Evolutionary conservation across 2,113 vertebrate species (phyloP).

Genomic region (Pungitius pungitius): DNA sequence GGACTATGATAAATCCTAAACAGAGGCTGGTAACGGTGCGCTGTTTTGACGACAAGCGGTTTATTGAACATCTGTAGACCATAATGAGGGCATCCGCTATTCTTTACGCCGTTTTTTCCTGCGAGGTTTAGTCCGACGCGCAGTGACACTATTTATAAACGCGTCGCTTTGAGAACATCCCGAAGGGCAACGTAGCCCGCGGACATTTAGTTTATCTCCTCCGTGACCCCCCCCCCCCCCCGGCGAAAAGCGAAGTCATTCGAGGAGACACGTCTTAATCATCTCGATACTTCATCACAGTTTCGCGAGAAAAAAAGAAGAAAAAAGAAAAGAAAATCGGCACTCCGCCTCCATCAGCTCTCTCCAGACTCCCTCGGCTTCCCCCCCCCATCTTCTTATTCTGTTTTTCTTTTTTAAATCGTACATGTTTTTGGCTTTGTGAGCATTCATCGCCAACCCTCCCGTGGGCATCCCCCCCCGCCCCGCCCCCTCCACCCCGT

Average conservation of each 20-base stretch:
- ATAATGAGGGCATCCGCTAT: conserved; percentile 81
- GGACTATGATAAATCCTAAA: conserved; percentile 55
- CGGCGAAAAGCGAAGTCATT: conserved; percentile 72
- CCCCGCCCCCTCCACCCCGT: too few species aligned
- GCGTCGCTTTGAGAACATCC: conserved; percentile 57
- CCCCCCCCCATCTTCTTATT: not conserved
- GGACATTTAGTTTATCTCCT: conserved; percentile 50
- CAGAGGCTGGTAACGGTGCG: conserved; percentile 43
- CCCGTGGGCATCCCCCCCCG: conserved; percentile 58
- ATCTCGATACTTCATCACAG: conserved; percentile 54
- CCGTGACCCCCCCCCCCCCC: conserved; percentile 54
- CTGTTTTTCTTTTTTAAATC: conserved; percentile 33
- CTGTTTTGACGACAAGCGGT: conserved; percentile 61
- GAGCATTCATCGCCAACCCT: conserved; percentile 67
- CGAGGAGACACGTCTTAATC: conserved; percentile 69
- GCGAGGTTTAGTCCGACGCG: conserved; percentile 62
- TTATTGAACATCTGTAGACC: conserved; percentile 76
- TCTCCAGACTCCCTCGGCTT: conserved; percentile 28
- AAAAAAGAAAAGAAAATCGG: conserved; percentile 11
- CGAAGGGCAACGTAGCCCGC: conserved; percentile 48
- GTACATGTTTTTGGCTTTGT: conserved; percentile 73
- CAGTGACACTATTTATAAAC: conserved; percentile 69
- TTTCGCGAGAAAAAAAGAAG: conserved; percentile 21
- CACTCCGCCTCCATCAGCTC: conserved; percentile 16
- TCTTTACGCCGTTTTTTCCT: conserved; percentile 59